A percentile compares a stretch with the other conserved stretches of the same genome.
Conservation (phyloP, 2,888 invertebrate species). For the Eurytoma californica region DNA sequence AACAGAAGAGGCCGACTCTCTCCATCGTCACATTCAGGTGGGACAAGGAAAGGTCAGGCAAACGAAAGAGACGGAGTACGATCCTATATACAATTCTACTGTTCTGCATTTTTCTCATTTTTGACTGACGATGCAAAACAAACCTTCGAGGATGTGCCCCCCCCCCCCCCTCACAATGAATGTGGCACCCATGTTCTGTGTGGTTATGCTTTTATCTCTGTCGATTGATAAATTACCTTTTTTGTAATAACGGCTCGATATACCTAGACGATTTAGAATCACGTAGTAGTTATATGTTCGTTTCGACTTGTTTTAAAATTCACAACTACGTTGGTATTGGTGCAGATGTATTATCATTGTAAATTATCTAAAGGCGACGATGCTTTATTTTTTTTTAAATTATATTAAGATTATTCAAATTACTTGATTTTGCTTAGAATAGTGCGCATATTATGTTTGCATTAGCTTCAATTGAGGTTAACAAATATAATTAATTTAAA, state of each 20-base stretch:
- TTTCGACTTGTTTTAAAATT: conserved; percentile 17
- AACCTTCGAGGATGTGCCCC: conserved; percentile 54
- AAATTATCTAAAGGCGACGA: conserved; percentile 6
- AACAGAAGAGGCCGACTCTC: conserved; percentile 83
- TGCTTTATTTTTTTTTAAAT: conserved; percentile 29
- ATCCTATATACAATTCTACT: conserved; percentile 57
- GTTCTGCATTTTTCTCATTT: conserved; percentile 57
- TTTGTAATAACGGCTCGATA: conserved; percentile 3
- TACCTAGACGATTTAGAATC: not conserved
- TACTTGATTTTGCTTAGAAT: conserved; percentile 41
- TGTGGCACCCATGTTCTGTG: conserved; percentile 70
- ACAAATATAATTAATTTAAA: conserved; percentile 32
- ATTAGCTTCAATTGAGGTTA: conserved; percentile 44
- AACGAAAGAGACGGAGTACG: conserved; percentile 79
- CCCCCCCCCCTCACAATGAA: conserved; percentile 61
- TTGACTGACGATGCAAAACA: conserved; percentile 57
- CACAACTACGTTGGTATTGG: conserved; percentile 44
- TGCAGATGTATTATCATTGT: conserved; percentile 27
- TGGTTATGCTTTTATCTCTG: conserved; percentile 66
- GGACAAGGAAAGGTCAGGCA: conserved; percentile 79
- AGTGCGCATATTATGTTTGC: conserved; percentile 48
- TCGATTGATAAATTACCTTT: conserved; percentile 10
- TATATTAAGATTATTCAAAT: conserved; percentile 11
- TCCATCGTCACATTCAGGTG: conserved; percentile 96
- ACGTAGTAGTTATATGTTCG: not conserved